Evolutionary conservation across 2,888 invertebrate genomes (phyloP).

Genomic region (Fragum sueziense): DNA sequence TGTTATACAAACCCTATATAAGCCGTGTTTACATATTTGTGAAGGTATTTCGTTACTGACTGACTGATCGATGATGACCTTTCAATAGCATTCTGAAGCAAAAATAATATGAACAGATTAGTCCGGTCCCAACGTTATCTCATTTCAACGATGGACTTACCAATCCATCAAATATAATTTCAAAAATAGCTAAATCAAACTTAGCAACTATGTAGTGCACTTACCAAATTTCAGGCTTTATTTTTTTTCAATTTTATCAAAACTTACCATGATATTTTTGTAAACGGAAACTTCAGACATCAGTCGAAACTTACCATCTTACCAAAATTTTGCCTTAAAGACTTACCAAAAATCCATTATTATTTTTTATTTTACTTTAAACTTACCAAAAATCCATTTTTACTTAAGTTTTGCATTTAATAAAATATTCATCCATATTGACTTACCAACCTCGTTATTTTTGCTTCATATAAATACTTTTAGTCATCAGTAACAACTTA

Average conservation of each 20-base stretch:
- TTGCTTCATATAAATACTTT: constrained; percentile 48
- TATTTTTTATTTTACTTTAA: neutral
- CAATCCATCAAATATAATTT: constrained; percentile 13
- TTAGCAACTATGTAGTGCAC: neutral
- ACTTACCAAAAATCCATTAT: constrained; percentile 38
- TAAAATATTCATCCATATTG: constrained; percentile 5
- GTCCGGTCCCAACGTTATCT: constrained; percentile 48
- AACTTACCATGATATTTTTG: constrained; percentile 21
- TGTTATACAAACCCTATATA: constrained; percentile 71
- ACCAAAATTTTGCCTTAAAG: neutral
- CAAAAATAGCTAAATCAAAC: constrained; percentile 1
- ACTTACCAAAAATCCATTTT: constrained; percentile 44
- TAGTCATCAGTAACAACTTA: constrained; percentile 48
- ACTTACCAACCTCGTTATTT: constrained; percentile 60
- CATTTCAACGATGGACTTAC: constrained; percentile 30
- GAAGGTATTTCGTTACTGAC: constrained; percentile 52
- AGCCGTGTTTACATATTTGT: constrained; percentile 54
- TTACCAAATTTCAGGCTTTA: constrained; percentile 1
- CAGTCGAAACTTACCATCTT: neutral
- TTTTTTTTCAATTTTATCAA: constrained; percentile 1
- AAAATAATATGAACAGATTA: constrained; percentile 67
- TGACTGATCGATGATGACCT: too few species aligned
- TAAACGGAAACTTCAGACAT: neutral
- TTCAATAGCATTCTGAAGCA: constrained; percentile 70
- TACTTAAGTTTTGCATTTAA: constrained; percentile 1